These are phyloP conservation scores for Ganaspis brasiliensis DNA, from an alignment of 2,888 invertebrate genomes.

Conservation along the genomic window DNA sequence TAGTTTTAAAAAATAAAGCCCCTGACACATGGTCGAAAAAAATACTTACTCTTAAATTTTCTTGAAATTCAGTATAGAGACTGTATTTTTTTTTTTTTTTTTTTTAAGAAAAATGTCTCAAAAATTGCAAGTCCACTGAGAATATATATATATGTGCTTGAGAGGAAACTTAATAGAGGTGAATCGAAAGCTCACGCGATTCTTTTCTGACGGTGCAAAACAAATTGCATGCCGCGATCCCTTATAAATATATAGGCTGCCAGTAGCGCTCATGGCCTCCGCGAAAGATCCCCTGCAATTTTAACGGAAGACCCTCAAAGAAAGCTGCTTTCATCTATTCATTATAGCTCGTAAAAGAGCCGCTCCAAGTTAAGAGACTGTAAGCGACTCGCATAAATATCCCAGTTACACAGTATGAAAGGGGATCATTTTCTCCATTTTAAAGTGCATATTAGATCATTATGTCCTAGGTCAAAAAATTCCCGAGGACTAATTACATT, in stretches of 20 bases:
- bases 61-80: too few species aligned
- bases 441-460: constrained; percentile 37
- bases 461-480: constrained; percentile 18
- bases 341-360: constrained; percentile 43
- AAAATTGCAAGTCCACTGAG: not conserved
- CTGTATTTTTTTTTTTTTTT: too few species aligned
- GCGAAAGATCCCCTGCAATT: constrained; percentile 41
- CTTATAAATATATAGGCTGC: constrained; percentile 29
- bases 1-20: too few species aligned
- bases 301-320: constrained; percentile 41
- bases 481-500: too few species aligned
- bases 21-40: too few species aligned
- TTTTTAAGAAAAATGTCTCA: not conserved
- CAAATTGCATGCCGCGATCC: constrained; percentile 35
- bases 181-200: constrained; percentile 40
- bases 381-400: constrained; percentile 42
- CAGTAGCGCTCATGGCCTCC: constrained; percentile 34
- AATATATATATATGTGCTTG: constrained; percentile 4
- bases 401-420: constrained; percentile 37
- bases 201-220: constrained; percentile 37
- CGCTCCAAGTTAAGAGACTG: constrained; percentile 37
- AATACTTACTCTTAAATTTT: too few species aligned
- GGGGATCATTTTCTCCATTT: constrained; percentile 31
- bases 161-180: constrained; percentile 26
- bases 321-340: constrained; percentile 42